These are phyloP conservation scores for Argyresthia albistria DNA, from an alignment of 2,888 invertebrate genomes.

Conservation along the genomic window DNA sequence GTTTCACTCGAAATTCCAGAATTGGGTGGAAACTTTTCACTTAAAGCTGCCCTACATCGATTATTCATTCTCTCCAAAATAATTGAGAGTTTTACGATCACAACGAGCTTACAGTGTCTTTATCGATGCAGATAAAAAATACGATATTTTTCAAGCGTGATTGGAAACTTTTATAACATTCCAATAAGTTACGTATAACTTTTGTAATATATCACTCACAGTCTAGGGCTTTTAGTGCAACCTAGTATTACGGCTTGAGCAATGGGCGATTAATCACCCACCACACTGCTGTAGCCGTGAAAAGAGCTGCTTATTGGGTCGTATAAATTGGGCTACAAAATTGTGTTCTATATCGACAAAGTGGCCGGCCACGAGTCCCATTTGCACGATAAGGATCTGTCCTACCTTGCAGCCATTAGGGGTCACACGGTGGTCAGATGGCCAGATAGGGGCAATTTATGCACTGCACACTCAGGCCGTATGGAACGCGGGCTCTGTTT, in stretches of 20 bases:
- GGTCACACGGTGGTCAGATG: slow-evolving; percentile 65
- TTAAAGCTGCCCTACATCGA: too few species aligned
- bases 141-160: too few species aligned
- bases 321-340: slow-evolving; percentile 17
- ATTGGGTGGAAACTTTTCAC: too few species aligned
- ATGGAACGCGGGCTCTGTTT: slow-evolving; percentile 25
- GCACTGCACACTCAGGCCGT: slow-evolving; percentile 49
- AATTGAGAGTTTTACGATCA: too few species aligned
- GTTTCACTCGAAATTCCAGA: too few species aligned
- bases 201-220: not conserved
- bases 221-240: not conserved
- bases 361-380: slow-evolving; percentile 47
- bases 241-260: not conserved
- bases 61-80: too few species aligned
- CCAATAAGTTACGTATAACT: not conserved
- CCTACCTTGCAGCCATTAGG: slow-evolving; percentile 60
- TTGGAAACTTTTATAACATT: too few species aligned
- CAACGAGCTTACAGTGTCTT: too few species aligned
- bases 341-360: slow-evolving; percentile 41
- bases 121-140: too few species aligned
- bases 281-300: slow-evolving; percentile 13
- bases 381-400: slow-evolving; percentile 61
- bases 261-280: slow-evolving; percentile 22
- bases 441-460: slow-evolving; percentile 44
- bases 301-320: slow-evolving; percentile 18